A percentile compares a stretch with the other conserved stretches of the same genome.
phyloP scores from a whole-genome alignment of 1,140 invertebrate species.

The Trichoplusia ni region DNA sequence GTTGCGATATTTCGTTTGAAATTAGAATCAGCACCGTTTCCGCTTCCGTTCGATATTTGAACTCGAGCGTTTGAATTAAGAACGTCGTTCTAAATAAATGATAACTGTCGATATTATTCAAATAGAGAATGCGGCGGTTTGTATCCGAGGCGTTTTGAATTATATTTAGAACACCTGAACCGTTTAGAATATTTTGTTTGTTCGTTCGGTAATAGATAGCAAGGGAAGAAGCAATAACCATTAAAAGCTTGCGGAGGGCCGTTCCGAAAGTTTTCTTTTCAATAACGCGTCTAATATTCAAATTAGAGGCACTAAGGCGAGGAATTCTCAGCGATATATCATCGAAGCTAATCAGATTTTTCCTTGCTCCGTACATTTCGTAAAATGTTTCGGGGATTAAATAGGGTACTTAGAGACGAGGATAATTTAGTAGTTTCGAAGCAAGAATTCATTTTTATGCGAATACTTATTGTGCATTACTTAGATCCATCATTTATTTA shows the following conservation, averaged over 20 bases:
- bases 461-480: slow-evolving; percentile 33
- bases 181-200: slow-evolving; percentile 51
- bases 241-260: slow-evolving; percentile 73
- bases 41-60: slow-evolving; percentile 79
- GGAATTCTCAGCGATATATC: slow-evolving; percentile 73
- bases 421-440: slow-evolving; percentile 54
- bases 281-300: slow-evolving; percentile 81
- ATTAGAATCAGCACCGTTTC: slow-evolving; percentile 80
- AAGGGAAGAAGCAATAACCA: slow-evolving; percentile 76
- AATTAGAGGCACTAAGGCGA: slow-evolving; percentile 75
- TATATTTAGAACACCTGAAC: slow-evolving; percentile 61
- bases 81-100: slow-evolving; percentile 62
- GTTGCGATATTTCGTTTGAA: slow-evolving; percentile 76
- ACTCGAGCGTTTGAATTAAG: slow-evolving; percentile 71
- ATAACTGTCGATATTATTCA: slow-evolving; percentile 40
- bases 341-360: slow-evolving; percentile 79
- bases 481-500: slow-evolving; percentile 18
- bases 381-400: slow-evolving; percentile 59
- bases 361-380: slow-evolving; percentile 57
- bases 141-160: slow-evolving; percentile 35
- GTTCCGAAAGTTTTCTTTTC: slow-evolving; percentile 77
- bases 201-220: slow-evolving; percentile 65
- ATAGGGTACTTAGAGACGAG: slow-evolving; percentile 46
- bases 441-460: slow-evolving; percentile 30
- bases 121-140: slow-evolving; percentile 19